These are phyloP conservation scores for Okapia johnstoni DNA, from an alignment of 2,113 vertebrate genomes.

Conservation along the genomic window DNA sequence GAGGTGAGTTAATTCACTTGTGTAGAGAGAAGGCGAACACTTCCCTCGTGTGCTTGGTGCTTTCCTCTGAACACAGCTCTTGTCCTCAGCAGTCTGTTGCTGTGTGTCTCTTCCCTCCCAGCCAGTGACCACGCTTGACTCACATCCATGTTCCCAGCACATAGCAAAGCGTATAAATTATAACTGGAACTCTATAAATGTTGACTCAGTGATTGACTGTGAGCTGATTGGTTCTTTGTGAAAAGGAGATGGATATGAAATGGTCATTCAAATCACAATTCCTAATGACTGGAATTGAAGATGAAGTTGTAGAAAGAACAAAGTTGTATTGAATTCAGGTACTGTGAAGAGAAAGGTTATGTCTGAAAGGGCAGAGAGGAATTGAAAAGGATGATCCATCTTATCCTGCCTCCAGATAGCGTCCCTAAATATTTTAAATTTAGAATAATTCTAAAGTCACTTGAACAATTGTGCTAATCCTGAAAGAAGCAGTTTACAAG, in stretches of 20 bases:
- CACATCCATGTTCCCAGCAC: not conserved
- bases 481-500: not conserved
- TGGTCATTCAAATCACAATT: not conserved
- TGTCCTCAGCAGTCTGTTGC: not conserved
- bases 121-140: not conserved
- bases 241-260: not conserved
- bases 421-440: not conserved
- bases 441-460: not conserved
- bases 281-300: not conserved
- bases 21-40: not conserved
- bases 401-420: not conserved
- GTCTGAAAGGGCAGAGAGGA: not conserved
- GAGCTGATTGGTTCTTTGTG: not conserved
- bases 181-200: not conserved
- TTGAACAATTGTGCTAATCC: not conserved
- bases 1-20: not conserved
- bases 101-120: not conserved
- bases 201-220: not conserved
- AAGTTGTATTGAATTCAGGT: not conserved
- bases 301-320: not conserved
- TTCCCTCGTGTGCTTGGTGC: not conserved
- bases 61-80: not conserved
- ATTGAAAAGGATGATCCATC: not conserved
- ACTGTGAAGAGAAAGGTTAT: not conserved
- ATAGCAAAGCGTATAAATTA: not conserved